Evolutionary conservation across 2,888 invertebrate species (phyloP).

Genomic region (Habrosyne pyritoides): DNA sequence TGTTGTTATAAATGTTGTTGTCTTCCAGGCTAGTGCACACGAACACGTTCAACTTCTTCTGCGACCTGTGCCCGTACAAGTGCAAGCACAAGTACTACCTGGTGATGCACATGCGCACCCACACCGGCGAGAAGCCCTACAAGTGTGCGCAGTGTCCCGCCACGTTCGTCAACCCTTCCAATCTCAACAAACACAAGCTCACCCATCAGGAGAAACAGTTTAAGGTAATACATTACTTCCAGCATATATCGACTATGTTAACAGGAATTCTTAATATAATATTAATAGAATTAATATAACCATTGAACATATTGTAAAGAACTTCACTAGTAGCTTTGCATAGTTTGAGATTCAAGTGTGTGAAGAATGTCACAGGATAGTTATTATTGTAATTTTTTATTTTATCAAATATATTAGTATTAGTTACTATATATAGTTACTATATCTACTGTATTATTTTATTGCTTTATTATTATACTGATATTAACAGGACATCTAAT

Average conservation of each 20-base stretch:
- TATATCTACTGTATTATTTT: too few species aligned
- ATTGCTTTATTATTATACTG: too few species aligned
- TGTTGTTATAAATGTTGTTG: constrained; percentile 5
- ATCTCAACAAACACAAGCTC: constrained; percentile 86
- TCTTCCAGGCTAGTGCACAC: constrained; percentile 70
- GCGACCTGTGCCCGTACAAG: constrained; percentile 78
- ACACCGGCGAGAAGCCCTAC: constrained; percentile 78
- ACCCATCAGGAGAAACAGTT: constrained; percentile 82
- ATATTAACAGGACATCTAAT: too few species aligned
- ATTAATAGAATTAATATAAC: too few species aligned
- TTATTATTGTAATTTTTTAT: too few species aligned
- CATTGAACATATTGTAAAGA: too few species aligned
- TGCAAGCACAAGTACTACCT: constrained; percentile 79
- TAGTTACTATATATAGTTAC: too few species aligned
- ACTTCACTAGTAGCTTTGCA: too few species aligned
- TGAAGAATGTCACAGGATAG: too few species aligned
- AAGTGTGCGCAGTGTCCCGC: constrained; percentile 80
- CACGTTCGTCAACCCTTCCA: constrained; percentile 86
- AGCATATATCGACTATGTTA: background rate
- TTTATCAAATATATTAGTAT: too few species aligned
- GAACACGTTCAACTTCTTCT: constrained; percentile 79
- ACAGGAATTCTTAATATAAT: too few species aligned
- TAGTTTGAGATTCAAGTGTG: too few species aligned
- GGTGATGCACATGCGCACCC: constrained; percentile 83
- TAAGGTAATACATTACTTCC: constrained; percentile 49